Conservation (phyloP, 2,113 vertebrate species). For the Nothobranchius furzeri region DNA sequence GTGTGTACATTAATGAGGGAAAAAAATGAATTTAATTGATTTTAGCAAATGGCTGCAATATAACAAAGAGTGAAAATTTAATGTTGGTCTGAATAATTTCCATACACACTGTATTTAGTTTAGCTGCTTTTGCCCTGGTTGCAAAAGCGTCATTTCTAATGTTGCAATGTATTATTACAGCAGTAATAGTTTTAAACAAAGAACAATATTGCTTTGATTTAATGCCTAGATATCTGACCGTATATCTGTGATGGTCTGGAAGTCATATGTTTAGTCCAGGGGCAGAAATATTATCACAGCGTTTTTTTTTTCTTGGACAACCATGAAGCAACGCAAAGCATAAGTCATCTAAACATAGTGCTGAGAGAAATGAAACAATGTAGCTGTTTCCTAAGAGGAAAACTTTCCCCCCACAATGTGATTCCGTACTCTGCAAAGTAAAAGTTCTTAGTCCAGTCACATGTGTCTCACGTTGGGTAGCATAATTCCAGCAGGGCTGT, state of each 20-base stretch:
- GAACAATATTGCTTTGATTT: no score
- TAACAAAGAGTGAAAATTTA: no score
- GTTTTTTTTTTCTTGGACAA: neutral
- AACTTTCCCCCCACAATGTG: constrained; percentile 1
- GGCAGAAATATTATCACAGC: neutral
- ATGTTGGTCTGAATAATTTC: no score
- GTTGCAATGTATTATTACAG: no score
- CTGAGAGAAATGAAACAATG: neutral
- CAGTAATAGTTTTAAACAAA: no score
- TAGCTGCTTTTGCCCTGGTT: no score
- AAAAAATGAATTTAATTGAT: no score
- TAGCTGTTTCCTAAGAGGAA: neutral
- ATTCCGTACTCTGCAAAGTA: constrained; percentile 17
- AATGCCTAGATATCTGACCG: neutral
- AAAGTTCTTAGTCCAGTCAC: constrained; percentile 58
- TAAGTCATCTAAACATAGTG: constrained; percentile 16
- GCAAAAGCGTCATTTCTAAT: no score
- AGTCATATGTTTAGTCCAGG: neutral
- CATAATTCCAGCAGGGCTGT: constrained; percentile 48
- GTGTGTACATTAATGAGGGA: no score
- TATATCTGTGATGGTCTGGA: constrained; percentile 1
- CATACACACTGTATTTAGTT: no score
- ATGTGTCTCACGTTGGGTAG: constrained; percentile 62
- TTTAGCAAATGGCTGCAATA: no score
- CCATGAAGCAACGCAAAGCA: neutral